Evolutionary conservation across 2,888 invertebrate species (phyloP), one percentile per base, ranked within the genome.

Genomic region (Alloplasta piceator): DNA sequence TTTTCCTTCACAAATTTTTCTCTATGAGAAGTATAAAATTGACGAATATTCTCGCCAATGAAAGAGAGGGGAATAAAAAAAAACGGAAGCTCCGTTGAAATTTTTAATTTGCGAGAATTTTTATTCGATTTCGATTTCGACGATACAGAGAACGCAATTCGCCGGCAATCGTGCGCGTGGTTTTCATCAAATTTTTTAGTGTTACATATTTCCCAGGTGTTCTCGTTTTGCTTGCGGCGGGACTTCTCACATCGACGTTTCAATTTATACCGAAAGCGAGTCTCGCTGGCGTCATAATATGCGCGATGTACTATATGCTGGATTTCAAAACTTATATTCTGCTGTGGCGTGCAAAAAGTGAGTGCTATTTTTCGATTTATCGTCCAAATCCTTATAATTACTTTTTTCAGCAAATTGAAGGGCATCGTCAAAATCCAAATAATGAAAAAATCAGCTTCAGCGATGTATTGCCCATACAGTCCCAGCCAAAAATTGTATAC

Each of bases 261-360:
- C 92, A 92, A 76, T 93, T 90, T 86, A 93, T 94, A 84, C 93
- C 94, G 0, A 93, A 93, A 85, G 93, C 95, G 0, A 94, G 94
- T 1, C 89, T 95, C 50, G 93, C 94, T 5, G 94, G 93, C 3
- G 93, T 95, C 58, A 94, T 95, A 84, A 94, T 95, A 56, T 93
- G 93, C 81, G 94, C 95, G 46, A 94, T 95, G 84, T 92, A 94
- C 77, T 93, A 92, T 82, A 94, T 94, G 93, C 90, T 94, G 39
- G 94, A 94, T 84, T 93, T 93, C 78, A 88, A 91, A 60, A 92
- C 93, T 41, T 90, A 93, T 26, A 82, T 83, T 5, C 87, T 93
- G 2, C 90, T 94, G 38, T 94, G 94, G 94, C 91, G 89, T 78
- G 93, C 93, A 10, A 94, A 93, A 87, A 93, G 94, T 94, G 87